A percentile compares a stretch with the other conserved stretches of the same genome.
Evolutionary conservation across 2,797 vertebrate genomes (phyloP).

Genomic region (Pitangus sulphuratus): DNA sequence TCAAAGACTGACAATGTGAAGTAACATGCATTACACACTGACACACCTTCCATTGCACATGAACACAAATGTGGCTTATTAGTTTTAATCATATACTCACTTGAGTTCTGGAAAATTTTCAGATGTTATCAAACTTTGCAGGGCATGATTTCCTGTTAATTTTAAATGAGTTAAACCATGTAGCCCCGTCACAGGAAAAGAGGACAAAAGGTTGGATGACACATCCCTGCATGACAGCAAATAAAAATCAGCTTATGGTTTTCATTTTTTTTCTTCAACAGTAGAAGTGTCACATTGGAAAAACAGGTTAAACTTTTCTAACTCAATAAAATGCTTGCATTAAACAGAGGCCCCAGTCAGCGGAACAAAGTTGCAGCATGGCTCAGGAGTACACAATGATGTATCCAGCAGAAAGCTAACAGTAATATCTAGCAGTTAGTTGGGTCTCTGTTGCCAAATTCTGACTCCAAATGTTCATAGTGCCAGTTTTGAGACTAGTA

Average conservation of each 20-base stretch:
- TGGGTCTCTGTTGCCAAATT: not conserved
- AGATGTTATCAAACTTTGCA: constrained; percentile 86
- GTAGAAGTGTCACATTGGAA: not conserved
- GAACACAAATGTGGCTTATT: constrained; percentile 78
- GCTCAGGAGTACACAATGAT: not conserved
- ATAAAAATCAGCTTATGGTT: constrained; percentile 64
- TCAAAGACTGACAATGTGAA: constrained; percentile 62
- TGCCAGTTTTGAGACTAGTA: not conserved
- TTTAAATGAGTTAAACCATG: constrained; percentile 92
- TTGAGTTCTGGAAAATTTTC: constrained; percentile 91
- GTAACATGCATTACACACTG: constrained; percentile 58
- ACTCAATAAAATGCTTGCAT: not conserved
- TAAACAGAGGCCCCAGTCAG: not conserved
- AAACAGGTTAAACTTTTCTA: not conserved
- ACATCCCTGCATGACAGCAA: constrained; percentile 87
- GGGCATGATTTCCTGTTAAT: constrained; percentile 89
- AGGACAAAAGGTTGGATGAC: constrained; percentile 89
- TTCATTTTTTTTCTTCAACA: not conserved
- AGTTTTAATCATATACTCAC: constrained; percentile 82
- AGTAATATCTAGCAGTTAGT: not conserved
- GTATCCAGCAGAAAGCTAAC: not conserved
- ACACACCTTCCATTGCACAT: constrained; percentile 73
- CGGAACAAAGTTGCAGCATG: not conserved
- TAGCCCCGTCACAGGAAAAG: constrained; percentile 88
- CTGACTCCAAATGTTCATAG: not conserved